phyloP scores from a whole-genome alignment of 2,888 invertebrate species.

The Syrphus vitripennis region DNA sequence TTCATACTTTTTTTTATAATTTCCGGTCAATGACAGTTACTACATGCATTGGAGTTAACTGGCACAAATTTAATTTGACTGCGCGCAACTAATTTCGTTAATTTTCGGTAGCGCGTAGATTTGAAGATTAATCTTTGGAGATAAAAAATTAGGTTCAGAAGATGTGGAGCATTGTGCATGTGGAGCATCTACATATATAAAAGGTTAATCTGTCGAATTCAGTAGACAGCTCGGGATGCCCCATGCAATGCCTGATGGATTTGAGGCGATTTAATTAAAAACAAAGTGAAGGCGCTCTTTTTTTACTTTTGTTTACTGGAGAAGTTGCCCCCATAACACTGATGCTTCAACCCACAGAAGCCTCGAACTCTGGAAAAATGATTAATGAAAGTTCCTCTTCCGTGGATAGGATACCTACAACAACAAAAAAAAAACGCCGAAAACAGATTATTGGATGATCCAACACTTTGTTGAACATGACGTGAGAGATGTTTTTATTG shows the following conservation, averaged over 20 bases:
- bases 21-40: constrained; percentile 60
- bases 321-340: constrained; percentile 28
- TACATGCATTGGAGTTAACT: constrained; percentile 35
- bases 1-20: constrained; percentile 25
- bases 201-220: constrained; percentile 30
- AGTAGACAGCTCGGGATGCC: constrained; percentile 63
- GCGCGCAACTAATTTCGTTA: constrained; percentile 73
- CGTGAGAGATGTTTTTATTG: constrained; percentile 67
- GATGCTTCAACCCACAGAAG: constrained; percentile 52
- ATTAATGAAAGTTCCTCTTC: constrained; percentile 70
- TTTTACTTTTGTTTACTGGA: constrained; percentile 17
- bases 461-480: constrained; percentile 71
- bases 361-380: constrained; percentile 45
- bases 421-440: constrained; percentile 36
- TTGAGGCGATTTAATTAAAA: constrained; percentile 67
- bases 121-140: constrained; percentile 50
- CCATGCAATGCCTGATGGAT: constrained; percentile 51
- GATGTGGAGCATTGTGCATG: constrained; percentile 25
- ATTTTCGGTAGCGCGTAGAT: constrained; percentile 78
- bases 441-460: constrained; percentile 71
- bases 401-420: not conserved
- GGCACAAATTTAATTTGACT: constrained; percentile 58
- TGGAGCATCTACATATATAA: not conserved
- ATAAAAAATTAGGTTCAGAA: not conserved
- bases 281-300: constrained; percentile 60